These are phyloP conservation scores for Trididemnum clinides DNA, from an alignment of 23 tunicate genomes.

Conservation along the genomic window DNA sequence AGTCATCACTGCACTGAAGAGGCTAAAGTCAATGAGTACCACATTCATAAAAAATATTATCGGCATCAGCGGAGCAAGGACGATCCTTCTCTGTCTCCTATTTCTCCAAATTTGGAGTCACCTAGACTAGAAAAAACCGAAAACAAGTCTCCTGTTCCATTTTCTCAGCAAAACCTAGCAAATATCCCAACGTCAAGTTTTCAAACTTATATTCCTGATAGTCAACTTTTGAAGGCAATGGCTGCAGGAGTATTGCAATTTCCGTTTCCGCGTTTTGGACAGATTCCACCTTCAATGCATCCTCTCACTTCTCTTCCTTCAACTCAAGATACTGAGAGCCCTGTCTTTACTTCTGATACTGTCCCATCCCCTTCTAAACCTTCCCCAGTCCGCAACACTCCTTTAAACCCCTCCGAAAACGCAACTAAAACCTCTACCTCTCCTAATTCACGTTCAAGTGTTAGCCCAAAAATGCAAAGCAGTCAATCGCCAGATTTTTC, in stretches of 20 bases:
- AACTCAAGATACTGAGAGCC: neutral
- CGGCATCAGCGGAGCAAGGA: neutral
- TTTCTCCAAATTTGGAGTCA: neutral
- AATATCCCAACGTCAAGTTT: neutral
- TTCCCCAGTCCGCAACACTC: constrained; percentile 16
- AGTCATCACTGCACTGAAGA: neutral
- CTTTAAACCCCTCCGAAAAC: neutral
- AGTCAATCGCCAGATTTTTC: neutral
- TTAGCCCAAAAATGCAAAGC: neutral
- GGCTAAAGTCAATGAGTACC: neutral
- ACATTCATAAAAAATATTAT: constrained; percentile 23
- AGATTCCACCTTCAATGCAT: neutral
- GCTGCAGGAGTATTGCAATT: constrained; percentile 48
- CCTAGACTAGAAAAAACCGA: neutral
- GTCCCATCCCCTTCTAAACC: constrained; percentile 31
- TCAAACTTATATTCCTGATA: constrained; percentile 4
- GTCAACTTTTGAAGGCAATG: constrained; percentile 27
- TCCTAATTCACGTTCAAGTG: neutral
- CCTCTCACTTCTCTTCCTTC: neutral
- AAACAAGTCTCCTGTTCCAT: neutral
- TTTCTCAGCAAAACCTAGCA: neutral
- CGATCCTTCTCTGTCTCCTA: too few species aligned
- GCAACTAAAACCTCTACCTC: neutral
- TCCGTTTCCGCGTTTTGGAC: constrained; percentile 13
- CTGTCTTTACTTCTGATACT: neutral